Conservation (phyloP, 1,140 invertebrate genomes). For the Halesus radiatus region DNA sequence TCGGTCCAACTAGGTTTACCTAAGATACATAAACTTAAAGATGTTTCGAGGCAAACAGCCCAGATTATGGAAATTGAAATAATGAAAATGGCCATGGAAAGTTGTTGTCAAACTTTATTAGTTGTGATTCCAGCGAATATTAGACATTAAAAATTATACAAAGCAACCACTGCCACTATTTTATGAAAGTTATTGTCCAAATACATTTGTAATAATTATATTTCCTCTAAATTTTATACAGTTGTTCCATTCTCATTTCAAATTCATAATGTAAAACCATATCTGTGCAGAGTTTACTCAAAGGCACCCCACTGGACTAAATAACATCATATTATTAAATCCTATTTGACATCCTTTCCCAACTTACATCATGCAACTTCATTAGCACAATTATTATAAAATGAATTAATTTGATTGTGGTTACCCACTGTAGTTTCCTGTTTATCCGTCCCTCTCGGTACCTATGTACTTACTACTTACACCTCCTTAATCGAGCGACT, state of each 20-base stretch:
- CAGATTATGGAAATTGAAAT: too few species aligned
- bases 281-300: neutral
- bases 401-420: slow-evolving; percentile 41
- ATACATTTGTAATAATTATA: slow-evolving; percentile 28
- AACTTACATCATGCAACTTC: slow-evolving; percentile 27
- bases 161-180: slow-evolving; percentile 33
- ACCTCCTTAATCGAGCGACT: slow-evolving; percentile 27
- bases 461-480: slow-evolving; percentile 19
- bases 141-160: slow-evolving; percentile 24
- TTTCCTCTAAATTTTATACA: slow-evolving; percentile 23
- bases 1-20: too few species aligned
- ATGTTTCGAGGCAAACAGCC: too few species aligned
- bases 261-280: slow-evolving; percentile 26
- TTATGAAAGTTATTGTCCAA: slow-evolving; percentile 36
- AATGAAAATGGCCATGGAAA: neutral
- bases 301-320: slow-evolving; percentile 35
- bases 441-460: slow-evolving; percentile 12
- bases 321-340: slow-evolving; percentile 23
- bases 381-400: slow-evolving; percentile 24
- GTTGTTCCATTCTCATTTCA: slow-evolving; percentile 18
- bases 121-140: slow-evolving; percentile 11
- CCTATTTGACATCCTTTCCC: slow-evolving; percentile 38
- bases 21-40: too few species aligned
- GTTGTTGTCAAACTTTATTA: neutral
- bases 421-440: slow-evolving; percentile 44